Conservation (phyloP, 1,140 invertebrate genomes). For the Ooceraea biroi region DNA sequence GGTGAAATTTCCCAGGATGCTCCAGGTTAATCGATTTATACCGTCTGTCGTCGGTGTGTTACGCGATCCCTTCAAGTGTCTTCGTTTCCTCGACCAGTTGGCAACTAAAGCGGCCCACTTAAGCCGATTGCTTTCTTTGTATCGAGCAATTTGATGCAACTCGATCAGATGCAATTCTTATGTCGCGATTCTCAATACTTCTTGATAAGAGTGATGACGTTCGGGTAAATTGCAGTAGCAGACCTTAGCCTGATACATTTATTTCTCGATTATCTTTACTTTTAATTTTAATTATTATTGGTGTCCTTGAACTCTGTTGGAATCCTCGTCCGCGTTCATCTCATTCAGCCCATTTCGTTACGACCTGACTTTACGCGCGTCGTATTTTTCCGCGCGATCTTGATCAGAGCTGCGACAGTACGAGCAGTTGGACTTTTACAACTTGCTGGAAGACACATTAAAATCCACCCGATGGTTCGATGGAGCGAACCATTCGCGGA, state of each 20-base stretch:
- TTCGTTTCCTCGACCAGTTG: not conserved
- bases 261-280: not conserved
- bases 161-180: not conserved
- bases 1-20: constrained; percentile 18
- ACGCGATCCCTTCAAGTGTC: not conserved
- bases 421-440: constrained; percentile 8
- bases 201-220: too few relatives aligned
- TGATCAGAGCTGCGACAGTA: constrained; percentile 5
- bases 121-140: constrained; percentile 3
- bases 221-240: too few relatives aligned
- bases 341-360: not conserved
- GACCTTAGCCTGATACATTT: not conserved
- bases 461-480: not conserved
- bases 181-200: too few relatives aligned
- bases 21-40: constrained; percentile 52
- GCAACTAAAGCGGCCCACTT: not conserved
- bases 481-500: not conserved
- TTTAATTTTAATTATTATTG: constrained; percentile 20
- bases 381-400: constrained; percentile 6
- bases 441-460: constrained; percentile 24
- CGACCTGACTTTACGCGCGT: not conserved
- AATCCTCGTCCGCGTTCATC: not conserved
- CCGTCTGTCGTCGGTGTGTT: not conserved
- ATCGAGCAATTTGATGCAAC: not conserved
- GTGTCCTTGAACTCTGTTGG: not conserved